Percentiles rank a stretch among this genome's conserved stretches.
phyloP scores from a whole-genome alignment of 1,140 invertebrate genomes.

The Diabrotica undecimpunctata region DNA sequence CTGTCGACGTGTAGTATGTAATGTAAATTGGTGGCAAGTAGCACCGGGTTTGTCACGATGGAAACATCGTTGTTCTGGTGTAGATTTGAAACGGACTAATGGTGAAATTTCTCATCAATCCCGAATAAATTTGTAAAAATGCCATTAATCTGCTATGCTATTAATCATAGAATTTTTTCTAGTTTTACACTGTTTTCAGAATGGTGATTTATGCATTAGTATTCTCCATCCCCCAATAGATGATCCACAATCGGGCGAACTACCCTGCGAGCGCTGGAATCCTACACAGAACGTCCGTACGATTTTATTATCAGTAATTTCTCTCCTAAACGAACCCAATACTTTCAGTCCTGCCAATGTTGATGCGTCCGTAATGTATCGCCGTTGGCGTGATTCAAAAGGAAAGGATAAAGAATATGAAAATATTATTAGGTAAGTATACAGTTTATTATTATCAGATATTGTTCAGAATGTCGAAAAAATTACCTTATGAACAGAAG shows the following conservation, averaged over 20 bases:
- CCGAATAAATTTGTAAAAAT: too few relatives aligned
- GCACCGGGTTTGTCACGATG: too few relatives aligned
- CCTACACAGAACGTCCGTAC: conserved; percentile 99
- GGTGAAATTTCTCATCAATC: too few relatives aligned
- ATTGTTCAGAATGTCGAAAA: too few relatives aligned
- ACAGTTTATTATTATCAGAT: too few relatives aligned
- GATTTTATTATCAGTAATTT: conserved; percentile 96
- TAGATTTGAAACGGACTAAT: too few relatives aligned
- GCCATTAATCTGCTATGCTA: too few relatives aligned
- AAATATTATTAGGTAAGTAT: conserved; percentile 90
- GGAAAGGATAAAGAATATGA: conserved; percentile 99
- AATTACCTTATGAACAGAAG: too few relatives aligned
- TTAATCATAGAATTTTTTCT: too few relatives aligned
- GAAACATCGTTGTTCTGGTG: too few relatives aligned
- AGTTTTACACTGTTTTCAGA: conserved; percentile 60
- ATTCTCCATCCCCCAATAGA: conserved; percentile 98
- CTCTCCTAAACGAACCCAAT: conserved; percentile 98
- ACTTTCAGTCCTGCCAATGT: conserved; percentile 99
- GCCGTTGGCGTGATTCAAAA: conserved; percentile 97
- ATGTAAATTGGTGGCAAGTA: too few relatives aligned
- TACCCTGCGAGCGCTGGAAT: conserved; percentile 99
- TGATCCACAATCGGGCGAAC: conserved; percentile 97
- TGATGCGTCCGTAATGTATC: conserved; percentile 99
- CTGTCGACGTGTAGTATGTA: too few relatives aligned
- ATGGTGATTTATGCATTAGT: conserved; percentile 98